Conservation (phyloP, 2,797 vertebrate species). For the Pseudochromis fuscus region DNA sequence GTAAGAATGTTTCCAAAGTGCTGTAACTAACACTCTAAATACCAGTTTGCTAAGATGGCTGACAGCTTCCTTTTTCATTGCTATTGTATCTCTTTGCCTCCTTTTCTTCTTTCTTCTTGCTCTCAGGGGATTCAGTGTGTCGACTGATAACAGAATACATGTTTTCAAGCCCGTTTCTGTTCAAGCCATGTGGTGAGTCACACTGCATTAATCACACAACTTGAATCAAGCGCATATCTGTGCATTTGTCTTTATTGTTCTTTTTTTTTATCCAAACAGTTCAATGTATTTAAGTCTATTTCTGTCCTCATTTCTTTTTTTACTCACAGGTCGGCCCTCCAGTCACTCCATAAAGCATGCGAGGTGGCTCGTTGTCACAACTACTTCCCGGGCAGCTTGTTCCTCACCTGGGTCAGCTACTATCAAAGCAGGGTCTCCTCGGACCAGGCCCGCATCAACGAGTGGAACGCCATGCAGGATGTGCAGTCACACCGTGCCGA, state of each 20-base stretch:
- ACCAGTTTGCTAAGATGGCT: not conserved
- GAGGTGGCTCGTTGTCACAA: constrained; percentile 96
- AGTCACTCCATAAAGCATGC: constrained; percentile 97
- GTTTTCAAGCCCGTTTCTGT: constrained; percentile 99
- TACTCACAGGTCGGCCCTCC: constrained; percentile 91
- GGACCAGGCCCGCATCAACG: constrained; percentile 94
- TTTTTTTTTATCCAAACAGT: not conserved
- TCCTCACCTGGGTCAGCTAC: constrained; percentile 99
- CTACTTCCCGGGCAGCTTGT: constrained; percentile 98
- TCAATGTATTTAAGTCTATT: not conserved
- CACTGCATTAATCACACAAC: constrained; percentile 5
- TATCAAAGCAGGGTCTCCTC: constrained; percentile 97
- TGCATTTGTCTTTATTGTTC: constrained; percentile 3
- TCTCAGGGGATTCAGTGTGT: constrained; percentile 96
- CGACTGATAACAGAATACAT: constrained; percentile 94
- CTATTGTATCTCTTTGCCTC: constrained; percentile 4
- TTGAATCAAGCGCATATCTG: not conserved
- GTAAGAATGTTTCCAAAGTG: constrained; percentile 80
- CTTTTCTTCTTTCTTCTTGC: constrained; percentile 27
- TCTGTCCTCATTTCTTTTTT: not conserved
- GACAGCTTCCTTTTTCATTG: not conserved
- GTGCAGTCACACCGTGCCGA: constrained; percentile 96
- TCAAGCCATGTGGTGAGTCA: constrained; percentile 98
- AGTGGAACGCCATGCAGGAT: constrained; percentile 99
- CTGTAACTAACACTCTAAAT: not conserved